Percentiles rank a stretch among this genome's conserved stretches.
phyloP scores from a whole-genome alignment of 1,140 invertebrate genomes.

The Atta texana region DNA sequence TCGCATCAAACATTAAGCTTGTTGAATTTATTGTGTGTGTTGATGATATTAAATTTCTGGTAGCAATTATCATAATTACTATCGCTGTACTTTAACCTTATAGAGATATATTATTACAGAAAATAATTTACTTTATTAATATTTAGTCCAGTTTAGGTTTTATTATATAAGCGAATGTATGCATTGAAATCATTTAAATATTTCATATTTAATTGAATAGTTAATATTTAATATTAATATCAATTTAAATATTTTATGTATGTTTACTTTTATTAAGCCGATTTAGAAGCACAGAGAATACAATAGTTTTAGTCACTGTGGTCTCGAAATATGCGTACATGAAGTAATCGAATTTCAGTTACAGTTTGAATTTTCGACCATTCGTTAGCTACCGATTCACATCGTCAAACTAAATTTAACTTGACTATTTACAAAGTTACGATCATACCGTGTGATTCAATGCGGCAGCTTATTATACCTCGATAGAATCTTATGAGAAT shows the following conservation, averaged over 20 bases:
- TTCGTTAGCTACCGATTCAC: slow-evolving; percentile 8
- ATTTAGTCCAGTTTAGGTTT: slow-evolving; percentile 38
- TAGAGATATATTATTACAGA: slow-evolving; percentile 32
- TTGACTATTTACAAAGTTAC: slow-evolving; percentile 40
- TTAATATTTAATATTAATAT: slow-evolving; percentile 41
- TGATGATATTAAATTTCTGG: slow-evolving; percentile 41
- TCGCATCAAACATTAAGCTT: not conserved
- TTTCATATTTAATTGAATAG: slow-evolving; percentile 31
- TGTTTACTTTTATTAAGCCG: slow-evolving; percentile 10
- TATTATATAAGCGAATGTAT: not conserved
- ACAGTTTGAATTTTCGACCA: slow-evolving; percentile 9
- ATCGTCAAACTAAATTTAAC: slow-evolving; percentile 44
- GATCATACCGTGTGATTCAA: slow-evolving; percentile 39
- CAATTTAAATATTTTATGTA: slow-evolving; percentile 23
- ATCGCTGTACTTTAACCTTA: slow-evolving; percentile 30
- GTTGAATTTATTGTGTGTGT: slow-evolving; percentile 17
- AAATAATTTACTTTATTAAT: slow-evolving; percentile 49
- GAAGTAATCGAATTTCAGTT: slow-evolving; percentile 11
- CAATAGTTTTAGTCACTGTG: slow-evolving; percentile 15
- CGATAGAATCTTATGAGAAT: slow-evolving; percentile 42
- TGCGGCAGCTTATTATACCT: slow-evolving; percentile 33
- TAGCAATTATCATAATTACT: slow-evolving; percentile 52
- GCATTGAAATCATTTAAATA: slow-evolving; percentile 38
- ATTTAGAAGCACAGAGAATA: slow-evolving; percentile 20
- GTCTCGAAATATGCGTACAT: not conserved